Evolutionary conservation across 2,113 vertebrate species (phyloP).

Genomic region (Elephantulus edwardii): DNA sequence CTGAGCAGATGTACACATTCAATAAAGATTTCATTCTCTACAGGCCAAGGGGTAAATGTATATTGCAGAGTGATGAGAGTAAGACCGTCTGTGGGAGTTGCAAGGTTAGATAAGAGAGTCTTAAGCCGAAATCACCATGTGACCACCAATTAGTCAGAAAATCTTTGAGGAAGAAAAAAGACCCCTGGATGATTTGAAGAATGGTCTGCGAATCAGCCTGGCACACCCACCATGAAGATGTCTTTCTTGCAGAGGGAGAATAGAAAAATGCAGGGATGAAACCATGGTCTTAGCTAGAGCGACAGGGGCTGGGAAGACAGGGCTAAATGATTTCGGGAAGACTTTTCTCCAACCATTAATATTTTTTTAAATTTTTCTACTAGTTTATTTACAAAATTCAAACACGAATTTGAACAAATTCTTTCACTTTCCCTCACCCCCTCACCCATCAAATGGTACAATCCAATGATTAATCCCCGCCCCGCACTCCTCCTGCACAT

Average conservation of each 20-base stretch:
- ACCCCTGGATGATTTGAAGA: not conserved
- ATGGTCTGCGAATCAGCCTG: not conserved
- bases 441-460: too few relatives aligned
- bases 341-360: not conserved
- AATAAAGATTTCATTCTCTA: constrained; percentile 63
- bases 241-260: not conserved
- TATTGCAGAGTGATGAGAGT: constrained; percentile 48
- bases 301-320: too few relatives aligned
- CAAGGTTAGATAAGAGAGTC: constrained; percentile 43
- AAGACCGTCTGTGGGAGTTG: not conserved
- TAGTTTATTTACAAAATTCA: too few relatives aligned
- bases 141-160: not conserved
- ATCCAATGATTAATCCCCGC: too few relatives aligned
- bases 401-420: too few relatives aligned
- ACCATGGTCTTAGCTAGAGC: not conserved
- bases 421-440: too few relatives aligned
- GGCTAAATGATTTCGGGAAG: not conserved
- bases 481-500: too few relatives aligned
- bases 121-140: constrained; percentile 20
- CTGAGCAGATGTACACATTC: constrained; percentile 62
- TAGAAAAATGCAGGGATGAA: not conserved
- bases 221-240: not conserved
- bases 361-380: too few relatives aligned
- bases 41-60: constrained; percentile 47
- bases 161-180: not conserved